phyloP scores from a whole-genome alignment of 64 coral and sea anemone species.

The Stichodactyla mertensii region DNA sequence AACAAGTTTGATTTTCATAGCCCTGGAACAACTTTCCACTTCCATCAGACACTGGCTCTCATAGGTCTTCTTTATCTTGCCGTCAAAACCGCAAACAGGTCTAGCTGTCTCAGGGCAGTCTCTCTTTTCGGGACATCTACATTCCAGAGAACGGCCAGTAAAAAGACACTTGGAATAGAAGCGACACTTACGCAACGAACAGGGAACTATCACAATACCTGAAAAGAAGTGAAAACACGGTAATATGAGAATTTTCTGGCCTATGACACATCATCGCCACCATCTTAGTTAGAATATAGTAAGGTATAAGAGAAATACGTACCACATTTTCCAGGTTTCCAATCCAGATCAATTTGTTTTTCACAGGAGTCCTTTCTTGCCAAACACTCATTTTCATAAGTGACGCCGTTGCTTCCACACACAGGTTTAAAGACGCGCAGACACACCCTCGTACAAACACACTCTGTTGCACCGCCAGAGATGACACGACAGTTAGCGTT shows the following conservation, averaged over 20 bases:
- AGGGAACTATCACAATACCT: constrained; percentile 59
- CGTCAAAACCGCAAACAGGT: constrained; percentile 43
- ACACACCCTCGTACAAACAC: constrained; percentile 59
- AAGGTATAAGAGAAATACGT: neutral
- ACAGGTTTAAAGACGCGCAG: constrained; percentile 34
- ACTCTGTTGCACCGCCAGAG: constrained; percentile 29
- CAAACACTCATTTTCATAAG: constrained; percentile 82
- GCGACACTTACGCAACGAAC: constrained; percentile 58
- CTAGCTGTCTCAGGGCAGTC: constrained; percentile 34
- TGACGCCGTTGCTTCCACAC: constrained; percentile 82
- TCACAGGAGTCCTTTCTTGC: constrained; percentile 71
- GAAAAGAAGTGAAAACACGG: neutral
- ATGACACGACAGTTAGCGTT: constrained; percentile 31
- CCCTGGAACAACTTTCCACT: constrained; percentile 31
- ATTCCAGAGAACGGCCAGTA: constrained; percentile 53
- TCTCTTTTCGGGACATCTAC: constrained; percentile 63
- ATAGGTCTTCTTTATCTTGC: constrained; percentile 24
- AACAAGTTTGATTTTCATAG: constrained; percentile 27
- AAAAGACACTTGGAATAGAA: constrained; percentile 52
- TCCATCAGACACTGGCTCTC: constrained; percentile 35
- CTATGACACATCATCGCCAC: too few species aligned
- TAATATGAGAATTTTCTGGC: too few species aligned
- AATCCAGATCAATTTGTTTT: constrained; percentile 46
- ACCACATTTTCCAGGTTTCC: constrained; percentile 64
- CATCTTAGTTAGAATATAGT: too few species aligned